Evolutionary conservation across 2,797 vertebrate species (phyloP), one percentile per base, ranked within the genome.

Genomic region (Oreortyx pictus): DNA sequence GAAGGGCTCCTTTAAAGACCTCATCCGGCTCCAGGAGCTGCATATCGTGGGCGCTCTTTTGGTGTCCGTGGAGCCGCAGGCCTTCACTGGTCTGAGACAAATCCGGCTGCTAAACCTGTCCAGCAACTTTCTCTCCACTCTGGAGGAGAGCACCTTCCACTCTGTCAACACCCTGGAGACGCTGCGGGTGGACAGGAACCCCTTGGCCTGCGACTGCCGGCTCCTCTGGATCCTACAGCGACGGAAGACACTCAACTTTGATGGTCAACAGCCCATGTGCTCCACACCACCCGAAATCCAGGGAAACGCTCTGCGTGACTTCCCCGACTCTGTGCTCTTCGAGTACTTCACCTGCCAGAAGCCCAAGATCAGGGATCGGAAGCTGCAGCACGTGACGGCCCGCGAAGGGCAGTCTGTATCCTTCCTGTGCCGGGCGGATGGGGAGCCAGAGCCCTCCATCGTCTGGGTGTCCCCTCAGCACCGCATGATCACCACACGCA

Each of bases 271-370:
- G 29, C 99, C 99, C 0, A 97, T 98, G 91, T 99, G 99, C 79
- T 97, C 98, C 87, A 97, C 97, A 0, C 99, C 99, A 0, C 97
- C 98, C 1, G 98, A 99, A 92, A 98, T 99, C 67, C 99, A 98
- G 92, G 99, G 98, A 23, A 97, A 98, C 6, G 98, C 98, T 25
- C 98, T 99, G n/a, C 98, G 95, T 0, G 97, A 97, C 71, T 99
- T 99, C 94, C 98, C 99, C 0, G 99, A 99, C 97, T 98, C 99
- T 0, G 98, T 98, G 31, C 98, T 99, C n/a, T 99, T 99, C 18
- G 99, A 99, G 89, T 99, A 98, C 93, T 99, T 99, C 86, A 99
- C 99, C 61, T 99, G 99, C 94, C 99, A 98, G 97, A 98, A 98
- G 94, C 99, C 99, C 89, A 98, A 98, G 97, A 99, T 99, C 89